A percentile compares a stretch with the other conserved stretches of the same genome.
phyloP scores from a whole-genome alignment of 2,113 vertebrate genomes.

The Oreocharis arfaki region DNA sequence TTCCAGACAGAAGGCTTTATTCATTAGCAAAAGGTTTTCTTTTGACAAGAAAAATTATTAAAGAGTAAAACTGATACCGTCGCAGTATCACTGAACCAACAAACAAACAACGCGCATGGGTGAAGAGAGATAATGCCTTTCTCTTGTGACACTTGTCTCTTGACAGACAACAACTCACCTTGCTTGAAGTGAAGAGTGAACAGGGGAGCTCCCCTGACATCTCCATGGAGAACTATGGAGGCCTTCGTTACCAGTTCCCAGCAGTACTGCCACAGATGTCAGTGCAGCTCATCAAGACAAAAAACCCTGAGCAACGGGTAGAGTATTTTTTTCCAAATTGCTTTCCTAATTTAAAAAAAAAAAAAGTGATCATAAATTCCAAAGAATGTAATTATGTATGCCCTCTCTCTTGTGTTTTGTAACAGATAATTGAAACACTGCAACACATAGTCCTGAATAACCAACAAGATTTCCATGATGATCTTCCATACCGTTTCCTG shows the following conservation, averaged over 20 bases:
- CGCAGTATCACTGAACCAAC: background rate
- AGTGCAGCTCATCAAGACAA: conserved; percentile 67
- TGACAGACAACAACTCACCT: conserved; percentile 73
- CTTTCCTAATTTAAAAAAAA: background rate
- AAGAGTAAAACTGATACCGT: background rate
- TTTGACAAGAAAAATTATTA: background rate
- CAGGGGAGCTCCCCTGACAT: background rate
- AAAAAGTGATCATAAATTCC: background rate
- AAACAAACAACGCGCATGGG: background rate
- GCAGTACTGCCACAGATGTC: conserved; percentile 55
- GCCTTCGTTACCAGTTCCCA: conserved; percentile 67
- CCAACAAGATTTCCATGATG: conserved; percentile 63
- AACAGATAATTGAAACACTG: conserved; percentile 75
- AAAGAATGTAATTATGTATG: background rate
- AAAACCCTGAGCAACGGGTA: conserved; percentile 74
- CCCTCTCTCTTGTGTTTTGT: background rate
- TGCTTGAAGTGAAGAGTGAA: conserved; percentile 66
- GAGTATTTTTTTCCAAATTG: background rate
- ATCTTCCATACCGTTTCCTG: conserved; percentile 67
- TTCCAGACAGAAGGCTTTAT: background rate
- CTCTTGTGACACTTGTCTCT: background rate
- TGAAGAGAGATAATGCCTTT: background rate
- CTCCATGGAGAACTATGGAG: conserved; percentile 62
- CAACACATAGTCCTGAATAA: conserved; percentile 74
- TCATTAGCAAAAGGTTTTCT: background rate